These are phyloP conservation scores for Naso thynnoides DNA, from an alignment of 2,797 vertebrate genomes.

Conservation along the genomic window DNA sequence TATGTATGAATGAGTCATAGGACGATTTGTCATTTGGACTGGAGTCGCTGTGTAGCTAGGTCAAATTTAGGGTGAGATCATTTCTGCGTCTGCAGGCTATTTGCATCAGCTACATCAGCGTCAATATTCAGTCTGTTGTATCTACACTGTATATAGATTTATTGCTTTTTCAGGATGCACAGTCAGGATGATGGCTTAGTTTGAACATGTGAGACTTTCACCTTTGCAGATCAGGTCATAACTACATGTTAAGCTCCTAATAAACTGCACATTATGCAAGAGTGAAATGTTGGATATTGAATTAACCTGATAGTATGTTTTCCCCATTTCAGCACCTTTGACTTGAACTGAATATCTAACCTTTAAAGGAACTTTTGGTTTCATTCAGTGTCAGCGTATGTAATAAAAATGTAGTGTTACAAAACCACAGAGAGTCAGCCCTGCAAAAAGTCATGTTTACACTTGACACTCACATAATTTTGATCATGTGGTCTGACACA, in stretches of 20 bases:
- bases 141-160: neutral
- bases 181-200: neutral
- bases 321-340: neutral
- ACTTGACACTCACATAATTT: neutral
- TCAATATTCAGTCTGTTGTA: neutral
- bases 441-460: neutral
- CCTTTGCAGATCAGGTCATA: neutral
- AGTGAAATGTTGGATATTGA: conserved; percentile 1
- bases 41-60: conserved; percentile 10
- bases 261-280: conserved; percentile 28
- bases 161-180: neutral
- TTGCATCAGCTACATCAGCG: conserved; percentile 2
- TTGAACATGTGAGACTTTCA: neutral
- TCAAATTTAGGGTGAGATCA: conserved; percentile 28
- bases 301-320: conserved; percentile 2
- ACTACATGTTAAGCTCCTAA: neutral
- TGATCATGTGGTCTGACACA: neutral
- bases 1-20: conserved; percentile 44
- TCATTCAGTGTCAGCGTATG: neutral
- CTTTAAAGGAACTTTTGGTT: neutral
- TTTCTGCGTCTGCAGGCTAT: conserved; percentile 7
- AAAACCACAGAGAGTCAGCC: neutral
- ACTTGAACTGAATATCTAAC: conserved; percentile 3
- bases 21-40: conserved; percentile 24
- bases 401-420: too few relatives aligned